Evolutionary conservation across 2,113 vertebrate genomes (phyloP), one percentile per base, ranked within the genome.

Genomic region (Pogona vitticeps): DNA sequence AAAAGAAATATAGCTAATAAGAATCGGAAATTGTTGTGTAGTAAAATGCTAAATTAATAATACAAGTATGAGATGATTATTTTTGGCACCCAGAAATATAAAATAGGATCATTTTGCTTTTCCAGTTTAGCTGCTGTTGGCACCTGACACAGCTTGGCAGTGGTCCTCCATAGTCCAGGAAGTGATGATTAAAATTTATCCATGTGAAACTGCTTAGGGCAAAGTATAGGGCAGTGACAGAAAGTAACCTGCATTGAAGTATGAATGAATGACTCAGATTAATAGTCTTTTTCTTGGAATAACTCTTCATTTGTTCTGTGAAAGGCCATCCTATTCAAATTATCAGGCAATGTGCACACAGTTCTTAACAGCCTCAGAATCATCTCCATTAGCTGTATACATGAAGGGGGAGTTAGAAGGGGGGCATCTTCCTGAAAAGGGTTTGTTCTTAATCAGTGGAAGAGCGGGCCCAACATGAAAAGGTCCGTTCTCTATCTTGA

Each of bases 181-280:
- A 83, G 56, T 3, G 2, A 38, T 80, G 68, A 58, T 90, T 72
- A 72, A 83, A 84, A 3, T 63, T 79, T 52, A 79, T 12, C n/a
- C 82, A 63, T 79, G 56, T 72, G 46, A 88, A 91, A 84, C 38
- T 23, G 13, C 38, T 84, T 71, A 56, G 68, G 56, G 28, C 28
- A 40, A 85, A 42, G 61, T 82, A 79, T 83, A 76, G 40, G 21
- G 20, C 71, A 84, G 18, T 21, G 76, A 75, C 26, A 75, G 18
- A 46, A 12, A 81, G 46, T 87, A 90, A 80, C 82, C 33, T 85
- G 0, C 58, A 40, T 42, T 58, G 87, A 88, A 31, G 65, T 86
- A 42, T 80, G 38, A 46, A 75, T 89, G 38, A 31, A 1, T 68
- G 33, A 58, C 18, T 17, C 8, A 76, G 15, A 31, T 63, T 82